Percentiles rank a stretch among this genome's conserved stretches.
phyloP scores from a whole-genome alignment of 2,113 vertebrate species.

The Nothocercus julius region DNA sequence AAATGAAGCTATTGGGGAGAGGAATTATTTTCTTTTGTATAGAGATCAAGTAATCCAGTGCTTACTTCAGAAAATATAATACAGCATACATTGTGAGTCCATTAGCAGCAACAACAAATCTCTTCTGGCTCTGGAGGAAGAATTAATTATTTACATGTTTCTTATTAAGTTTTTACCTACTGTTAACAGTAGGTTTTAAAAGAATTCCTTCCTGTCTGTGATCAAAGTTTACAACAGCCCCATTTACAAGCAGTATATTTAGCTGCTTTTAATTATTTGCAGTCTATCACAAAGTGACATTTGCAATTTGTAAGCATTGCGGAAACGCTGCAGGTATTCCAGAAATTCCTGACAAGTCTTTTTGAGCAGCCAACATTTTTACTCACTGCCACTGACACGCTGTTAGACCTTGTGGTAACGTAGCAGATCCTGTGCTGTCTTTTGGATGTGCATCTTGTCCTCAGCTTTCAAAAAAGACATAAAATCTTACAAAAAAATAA shows the following conservation, averaged over 20 bases:
- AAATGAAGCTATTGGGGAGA: background rate
- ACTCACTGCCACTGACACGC: background rate
- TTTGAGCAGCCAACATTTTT: background rate
- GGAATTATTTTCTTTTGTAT: conserved; percentile 14
- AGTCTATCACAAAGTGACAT: conserved; percentile 45
- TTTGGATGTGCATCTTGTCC: background rate
- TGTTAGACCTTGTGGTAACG: background rate
- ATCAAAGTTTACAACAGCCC: conserved; percentile 64
- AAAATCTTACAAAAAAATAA: background rate
- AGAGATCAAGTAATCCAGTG: background rate
- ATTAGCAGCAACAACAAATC: conserved; percentile 49
- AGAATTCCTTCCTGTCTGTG: conserved; percentile 34
- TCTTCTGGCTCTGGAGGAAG: conserved; percentile 33
- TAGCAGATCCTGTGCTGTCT: background rate
- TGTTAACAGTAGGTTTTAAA: conserved; percentile 49
- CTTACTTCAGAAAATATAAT: conserved; percentile 32
- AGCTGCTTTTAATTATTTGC: conserved; percentile 58
- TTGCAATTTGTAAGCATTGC: conserved; percentile 24
- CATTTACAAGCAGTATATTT: conserved; percentile 30
- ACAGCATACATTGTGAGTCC: background rate
- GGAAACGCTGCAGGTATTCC: conserved; percentile 29
- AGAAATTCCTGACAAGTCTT: background rate
- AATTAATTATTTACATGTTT: conserved; percentile 73
- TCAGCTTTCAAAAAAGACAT: background rate
- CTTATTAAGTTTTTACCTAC: conserved; percentile 71